A percentile compares a stretch with the other conserved stretches of the same genome.
Evolutionary conservation across 2,888 invertebrate genomes (phyloP).

Genomic region (Dilophus febrilis): DNA sequence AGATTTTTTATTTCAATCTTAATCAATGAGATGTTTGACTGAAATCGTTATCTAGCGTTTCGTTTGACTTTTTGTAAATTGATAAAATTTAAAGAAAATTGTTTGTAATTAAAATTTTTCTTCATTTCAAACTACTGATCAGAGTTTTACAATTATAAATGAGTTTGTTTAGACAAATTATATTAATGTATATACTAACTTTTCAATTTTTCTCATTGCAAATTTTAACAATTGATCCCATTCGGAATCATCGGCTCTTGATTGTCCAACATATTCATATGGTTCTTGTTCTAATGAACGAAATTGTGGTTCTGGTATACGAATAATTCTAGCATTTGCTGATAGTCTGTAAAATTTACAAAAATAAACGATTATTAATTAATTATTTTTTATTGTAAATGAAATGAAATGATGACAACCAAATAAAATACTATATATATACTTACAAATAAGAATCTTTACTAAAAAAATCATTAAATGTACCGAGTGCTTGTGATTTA

Average conservation of each 20-base stretch:
- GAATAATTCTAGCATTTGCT: conserved; percentile 51
- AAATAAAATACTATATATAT: background rate
- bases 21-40: too few relatives aligned
- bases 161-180: too few relatives aligned
- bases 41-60: too few relatives aligned
- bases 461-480: conserved; percentile 63
- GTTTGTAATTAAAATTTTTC: too few relatives aligned
- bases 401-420: background rate
- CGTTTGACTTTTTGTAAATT: too few relatives aligned
- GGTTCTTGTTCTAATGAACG: conserved; percentile 51
- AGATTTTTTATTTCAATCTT: too few relatives aligned
- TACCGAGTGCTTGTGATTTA: conserved; percentile 58
- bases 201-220: conserved; percentile 53
- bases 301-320: conserved; percentile 50
- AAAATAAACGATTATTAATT: background rate
- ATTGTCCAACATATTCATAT: conserved; percentile 51
- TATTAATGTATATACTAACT: too few relatives aligned
- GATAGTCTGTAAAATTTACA: conserved; percentile 33
- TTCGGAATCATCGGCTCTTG: conserved; percentile 56
- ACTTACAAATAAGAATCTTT: conserved; percentile 36
- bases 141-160: too few relatives aligned
- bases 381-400: background rate
- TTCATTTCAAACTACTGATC: too few relatives aligned
- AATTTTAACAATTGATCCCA: conserved; percentile 70
- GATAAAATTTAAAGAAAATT: too few relatives aligned